Base-by-base conservation (phyloP, 2,888 invertebrate species). In the Oxyscelio sp. region DNA sequence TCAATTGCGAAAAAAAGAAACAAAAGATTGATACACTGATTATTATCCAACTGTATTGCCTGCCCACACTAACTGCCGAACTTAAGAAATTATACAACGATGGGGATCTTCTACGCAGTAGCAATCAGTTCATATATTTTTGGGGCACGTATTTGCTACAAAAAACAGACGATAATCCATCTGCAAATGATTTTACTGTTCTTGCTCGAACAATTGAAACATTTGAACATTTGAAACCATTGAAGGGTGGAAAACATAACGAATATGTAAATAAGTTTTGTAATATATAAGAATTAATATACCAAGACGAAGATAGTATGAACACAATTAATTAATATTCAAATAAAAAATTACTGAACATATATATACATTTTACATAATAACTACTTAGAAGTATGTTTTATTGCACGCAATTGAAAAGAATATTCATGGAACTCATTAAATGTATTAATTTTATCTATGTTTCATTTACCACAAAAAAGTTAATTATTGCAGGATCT, bases 401-500 rank as follows among this genome's bases (percentile, higher is more conserved):
- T 43, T 11, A 43, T 43, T 43, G 4, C 43, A 43, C 43, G 15
- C 43, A 43, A 43, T 11, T 43, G 13, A 11, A 43, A 43, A 43
- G 4, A 43, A 43, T n/a, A 6, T 13, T 43, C 13, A 4, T 43
- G 43, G 43, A 43, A 43, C 4, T 13, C 43, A 11, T 43, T 43
- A n/a, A 13, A 6, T 43, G 43, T n/a, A 15, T n/a, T 43, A n/a
- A 43, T 43, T 43, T 43, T 6, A n/a, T 43, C 43, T 43, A 43
- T 15, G 3, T 27, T 27, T 27, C 27, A 27, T n/a, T n/a, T n/a
- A 27, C 27, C 6, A 4, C 27, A 27, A 27, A 27, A 27, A 27
- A 27, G 27, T 27, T 27, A 27, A 15, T 63, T 48, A 11, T 63
- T 48, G 31, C n/a, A 63, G 63, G 48, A 24, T 22, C 1, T 63